Evolutionary conservation across 1,140 invertebrate species (phyloP), one percentile per base, ranked within the genome.

Genomic region (Gryllus bimaculatus): DNA sequence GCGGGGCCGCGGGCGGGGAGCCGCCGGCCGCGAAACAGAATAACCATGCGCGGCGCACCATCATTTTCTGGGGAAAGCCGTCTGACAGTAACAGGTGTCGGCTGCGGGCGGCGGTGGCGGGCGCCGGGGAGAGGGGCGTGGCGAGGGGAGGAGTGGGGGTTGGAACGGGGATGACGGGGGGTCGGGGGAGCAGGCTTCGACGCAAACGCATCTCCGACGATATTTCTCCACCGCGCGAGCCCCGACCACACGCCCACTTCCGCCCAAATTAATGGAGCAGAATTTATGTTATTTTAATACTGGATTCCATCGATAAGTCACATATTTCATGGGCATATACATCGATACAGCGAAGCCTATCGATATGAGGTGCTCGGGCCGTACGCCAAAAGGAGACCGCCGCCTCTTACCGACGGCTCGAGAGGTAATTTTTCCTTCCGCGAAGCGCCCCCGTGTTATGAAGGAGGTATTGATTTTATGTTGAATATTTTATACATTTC

Each of bases 231-330:
- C 26, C 26, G 26, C 26, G 26, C 26, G 26, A 39, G 26, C 26
- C 5, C 26, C 26, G 26, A 5, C 26, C 26, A n/a, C 54, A 18
- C 10, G 18, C 10, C 18, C 54, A 13, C 54, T 66, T 66, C 54
- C 7, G 3, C 26, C 18, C 18, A 66, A 66, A 66, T 66, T 66
- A 66, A 66, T 66, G 54, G 18, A 13, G 54, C 10, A 66, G 54
- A 66, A 66, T 66, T 66, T 66, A 66, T 66, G 54, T 66, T 66
- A 66, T 66, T 66, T 66, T 66, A 66, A 66, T 66, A 66, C 18
- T 66, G 10, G 54, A 66, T 13, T 66, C 54, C 7, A 13, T 10
- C 54, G 18, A 66, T 66, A 66, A 66, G 10, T 66, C 54, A 66
- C 18, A 66, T 18, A 66, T 66, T 66, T 66, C 54, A 66, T 18